Percentiles rank a stretch among this genome's conserved stretches.
Conservation (phyloP, 1,140 invertebrate species). For the Oryctes rhinoceros region DNA sequence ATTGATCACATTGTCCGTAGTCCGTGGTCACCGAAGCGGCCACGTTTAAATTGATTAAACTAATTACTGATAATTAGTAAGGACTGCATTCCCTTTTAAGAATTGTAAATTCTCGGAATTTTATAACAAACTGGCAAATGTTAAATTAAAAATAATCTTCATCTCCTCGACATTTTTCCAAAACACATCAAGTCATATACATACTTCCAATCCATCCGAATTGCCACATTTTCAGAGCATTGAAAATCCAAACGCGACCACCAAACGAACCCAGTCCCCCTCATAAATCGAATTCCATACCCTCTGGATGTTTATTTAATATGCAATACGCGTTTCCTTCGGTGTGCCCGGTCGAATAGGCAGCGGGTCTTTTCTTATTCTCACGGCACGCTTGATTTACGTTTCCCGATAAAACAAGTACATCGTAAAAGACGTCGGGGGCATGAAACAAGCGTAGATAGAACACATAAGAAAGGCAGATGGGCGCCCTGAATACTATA, state of each 20-base stretch:
- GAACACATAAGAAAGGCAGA: not conserved
- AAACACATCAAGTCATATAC: not conserved
- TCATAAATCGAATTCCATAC: slow-evolving; percentile 12
- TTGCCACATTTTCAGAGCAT: not conserved
- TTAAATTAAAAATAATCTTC: too few relatives aligned
- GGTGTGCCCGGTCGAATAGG: not conserved
- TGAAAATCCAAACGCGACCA: not conserved
- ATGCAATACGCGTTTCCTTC: not conserved
- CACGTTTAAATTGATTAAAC: too few relatives aligned
- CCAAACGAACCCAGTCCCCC: not conserved
- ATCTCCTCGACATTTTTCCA: not conserved
- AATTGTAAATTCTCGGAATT: too few relatives aligned
- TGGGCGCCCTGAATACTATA: not conserved
- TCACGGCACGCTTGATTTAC: slow-evolving; percentile 24
- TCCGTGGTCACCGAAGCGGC: too few relatives aligned
- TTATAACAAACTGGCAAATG: too few relatives aligned
- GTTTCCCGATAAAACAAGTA: slow-evolving; percentile 32
- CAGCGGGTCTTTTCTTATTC: not conserved
- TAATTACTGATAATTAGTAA: too few relatives aligned
- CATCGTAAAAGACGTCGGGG: slow-evolving; percentile 20
- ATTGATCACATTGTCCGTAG: too few relatives aligned
- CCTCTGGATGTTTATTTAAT: slow-evolving; percentile 27
- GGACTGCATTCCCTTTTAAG: too few relatives aligned
- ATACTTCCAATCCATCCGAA: not conserved
- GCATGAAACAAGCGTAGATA: not conserved